phyloP scores from a whole-genome alignment of 2,888 invertebrate species.

The Hydrotaea cyrtoneurina region DNA sequence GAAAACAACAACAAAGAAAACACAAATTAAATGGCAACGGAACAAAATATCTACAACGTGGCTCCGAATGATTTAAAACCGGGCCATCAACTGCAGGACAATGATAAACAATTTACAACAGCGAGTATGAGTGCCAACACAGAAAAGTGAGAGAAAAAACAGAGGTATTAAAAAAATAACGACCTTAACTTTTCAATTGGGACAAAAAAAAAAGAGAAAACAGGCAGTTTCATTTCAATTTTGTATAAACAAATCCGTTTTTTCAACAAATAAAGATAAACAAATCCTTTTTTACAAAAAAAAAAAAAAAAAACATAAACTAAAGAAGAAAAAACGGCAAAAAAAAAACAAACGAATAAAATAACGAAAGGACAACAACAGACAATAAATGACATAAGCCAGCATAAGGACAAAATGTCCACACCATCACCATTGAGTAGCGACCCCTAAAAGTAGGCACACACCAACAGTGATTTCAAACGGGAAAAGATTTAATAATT shows the following conservation, averaged over 20 bases:
- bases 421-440: not conserved
- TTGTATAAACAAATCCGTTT: not conserved
- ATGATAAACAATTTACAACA: slow-evolving; percentile 24
- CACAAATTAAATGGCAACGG: not conserved
- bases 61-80: slow-evolving; percentile 12
- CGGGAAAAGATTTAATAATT: not conserved
- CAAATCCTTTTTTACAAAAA: not conserved
- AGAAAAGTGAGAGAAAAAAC: not conserved
- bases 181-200: slow-evolving; percentile 18
- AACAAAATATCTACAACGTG: not conserved
- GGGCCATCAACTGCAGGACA: slow-evolving; percentile 8
- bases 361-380: not conserved
- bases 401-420: not conserved
- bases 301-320: too few species aligned
- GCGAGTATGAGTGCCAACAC: not conserved
- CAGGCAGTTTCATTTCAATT: not conserved
- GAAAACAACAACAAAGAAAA: not conserved
- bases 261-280: too few species aligned
- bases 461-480: not conserved
- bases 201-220: too few species aligned
- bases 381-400: not conserved
- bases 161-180: not conserved
- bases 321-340: not conserved
- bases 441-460: not conserved
- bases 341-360: not conserved